phyloP scores from a whole-genome alignment of 2,888 invertebrate species.

The Pomacea canaliculata region DNA sequence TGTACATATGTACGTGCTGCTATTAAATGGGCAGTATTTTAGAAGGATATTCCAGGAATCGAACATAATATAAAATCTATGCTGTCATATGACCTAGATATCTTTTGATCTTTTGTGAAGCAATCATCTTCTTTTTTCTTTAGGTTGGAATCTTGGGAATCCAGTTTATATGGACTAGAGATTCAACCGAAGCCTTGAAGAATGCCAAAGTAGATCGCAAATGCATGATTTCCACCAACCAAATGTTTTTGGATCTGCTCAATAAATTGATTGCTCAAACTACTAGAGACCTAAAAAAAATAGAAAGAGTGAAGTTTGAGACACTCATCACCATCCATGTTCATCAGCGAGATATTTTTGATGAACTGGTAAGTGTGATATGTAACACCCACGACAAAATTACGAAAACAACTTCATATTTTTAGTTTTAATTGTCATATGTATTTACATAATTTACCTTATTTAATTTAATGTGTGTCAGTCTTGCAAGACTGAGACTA shows the following conservation, averaged over 20 bases:
- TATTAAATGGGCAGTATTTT: too few relatives aligned
- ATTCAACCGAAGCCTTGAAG: constrained; percentile 83
- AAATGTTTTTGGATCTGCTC: constrained; percentile 82
- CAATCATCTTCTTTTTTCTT: background rate
- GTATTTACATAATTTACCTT: too few relatives aligned
- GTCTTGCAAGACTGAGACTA: too few relatives aligned
- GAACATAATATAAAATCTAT: too few relatives aligned
- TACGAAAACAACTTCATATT: too few relatives aligned
- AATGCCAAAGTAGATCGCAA: constrained; percentile 79
- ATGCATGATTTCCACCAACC: constrained; percentile 85
- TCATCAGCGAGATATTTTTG: constrained; percentile 92
- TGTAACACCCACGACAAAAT: too few relatives aligned
- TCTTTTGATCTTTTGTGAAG: background rate
- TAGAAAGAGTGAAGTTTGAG: constrained; percentile 84
- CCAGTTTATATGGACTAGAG: constrained; percentile 88
- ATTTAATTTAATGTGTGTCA: too few relatives aligned
- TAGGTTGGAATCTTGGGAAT: constrained; percentile 86
- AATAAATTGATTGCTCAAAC: constrained; percentile 88
- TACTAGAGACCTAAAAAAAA: constrained; percentile 80
- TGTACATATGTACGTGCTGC: too few relatives aligned
- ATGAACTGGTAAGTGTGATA: constrained; percentile 76
- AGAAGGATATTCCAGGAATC: too few relatives aligned
- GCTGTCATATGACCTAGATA: too few relatives aligned
- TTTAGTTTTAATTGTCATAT: too few relatives aligned
- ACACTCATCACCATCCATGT: constrained; percentile 93